Evolutionary conservation across 2,797 vertebrate genomes (phyloP).

Genomic region (Eulemur mongoz): DNA sequence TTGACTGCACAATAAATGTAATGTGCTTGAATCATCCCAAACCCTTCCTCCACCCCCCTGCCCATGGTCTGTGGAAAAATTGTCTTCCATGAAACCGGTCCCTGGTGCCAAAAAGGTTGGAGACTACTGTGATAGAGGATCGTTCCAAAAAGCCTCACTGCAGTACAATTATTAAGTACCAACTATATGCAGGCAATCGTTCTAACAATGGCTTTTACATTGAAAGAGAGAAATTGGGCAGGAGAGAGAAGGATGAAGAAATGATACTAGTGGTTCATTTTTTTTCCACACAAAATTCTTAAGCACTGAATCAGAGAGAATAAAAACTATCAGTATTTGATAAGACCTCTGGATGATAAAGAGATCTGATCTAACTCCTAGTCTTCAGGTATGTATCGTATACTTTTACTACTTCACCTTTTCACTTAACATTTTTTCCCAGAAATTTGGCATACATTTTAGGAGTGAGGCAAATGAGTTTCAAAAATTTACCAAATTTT

Average conservation of each 20-base stretch:
- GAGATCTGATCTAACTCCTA: background rate
- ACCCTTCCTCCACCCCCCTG: too few species aligned
- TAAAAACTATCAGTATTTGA: background rate
- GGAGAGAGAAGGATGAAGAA: background rate
- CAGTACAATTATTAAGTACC: background rate
- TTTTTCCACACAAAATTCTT: constrained; percentile 10
- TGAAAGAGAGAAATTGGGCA: background rate
- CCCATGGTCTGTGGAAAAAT: too few species aligned
- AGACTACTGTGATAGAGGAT: background rate
- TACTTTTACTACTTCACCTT: background rate
- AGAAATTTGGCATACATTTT: background rate
- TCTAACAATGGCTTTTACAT: constrained; percentile 8
- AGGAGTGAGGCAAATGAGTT: background rate
- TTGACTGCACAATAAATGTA: too few species aligned
- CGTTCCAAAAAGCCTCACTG: background rate
- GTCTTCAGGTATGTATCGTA: background rate
- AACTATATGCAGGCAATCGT: background rate
- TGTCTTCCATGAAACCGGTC: too few species aligned
- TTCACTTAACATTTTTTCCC: background rate
- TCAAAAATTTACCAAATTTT: background rate
- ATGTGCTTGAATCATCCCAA: too few species aligned
- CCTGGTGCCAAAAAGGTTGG: too few species aligned
- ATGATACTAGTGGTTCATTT: background rate
- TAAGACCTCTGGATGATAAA: background rate
- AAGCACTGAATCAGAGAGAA: background rate